These are phyloP conservation scores for Dallia pectoralis DNA, from an alignment of 2,797 vertebrate genomes.

Conservation along the genomic window DNA sequence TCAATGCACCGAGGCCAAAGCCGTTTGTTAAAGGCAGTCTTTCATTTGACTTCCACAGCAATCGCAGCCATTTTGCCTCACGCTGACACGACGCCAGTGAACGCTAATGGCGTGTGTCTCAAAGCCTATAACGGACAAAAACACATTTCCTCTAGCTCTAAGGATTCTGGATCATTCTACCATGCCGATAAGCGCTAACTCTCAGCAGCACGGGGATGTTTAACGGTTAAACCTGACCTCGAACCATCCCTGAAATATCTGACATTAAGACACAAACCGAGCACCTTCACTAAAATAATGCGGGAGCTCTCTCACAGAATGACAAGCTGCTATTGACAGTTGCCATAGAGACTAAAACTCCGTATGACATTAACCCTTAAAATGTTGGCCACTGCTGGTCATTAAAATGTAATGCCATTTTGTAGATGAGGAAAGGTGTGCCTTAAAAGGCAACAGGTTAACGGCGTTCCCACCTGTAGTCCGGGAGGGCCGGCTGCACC, in stretches of 20 bases:
- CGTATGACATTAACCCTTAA: background rate
- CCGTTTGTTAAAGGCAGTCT: background rate
- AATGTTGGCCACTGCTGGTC: background rate
- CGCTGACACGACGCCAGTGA: background rate
- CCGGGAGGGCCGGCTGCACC: slow-evolving; percentile 85
- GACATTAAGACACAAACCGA: background rate
- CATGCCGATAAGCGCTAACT: background rate
- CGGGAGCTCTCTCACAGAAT: background rate
- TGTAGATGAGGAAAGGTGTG: background rate
- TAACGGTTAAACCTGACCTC: background rate
- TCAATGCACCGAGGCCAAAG: background rate
- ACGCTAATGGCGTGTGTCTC: background rate
- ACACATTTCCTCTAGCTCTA: background rate
- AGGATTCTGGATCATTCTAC: background rate
- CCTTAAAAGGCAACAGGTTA: background rate
- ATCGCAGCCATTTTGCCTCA: background rate
- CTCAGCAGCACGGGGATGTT: background rate
- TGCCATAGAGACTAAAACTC: background rate
- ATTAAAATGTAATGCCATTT: background rate
- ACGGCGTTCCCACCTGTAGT: slow-evolving; percentile 77
- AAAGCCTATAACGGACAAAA: background rate
- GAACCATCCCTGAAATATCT: background rate
- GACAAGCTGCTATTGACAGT: background rate
- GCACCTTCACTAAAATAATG: background rate
- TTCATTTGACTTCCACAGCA: background rate